A percentile compares a stretch with the other conserved stretches of the same genome.
phyloP scores from a whole-genome alignment of 2,888 invertebrate species.

The Villa cingulata region DNA sequence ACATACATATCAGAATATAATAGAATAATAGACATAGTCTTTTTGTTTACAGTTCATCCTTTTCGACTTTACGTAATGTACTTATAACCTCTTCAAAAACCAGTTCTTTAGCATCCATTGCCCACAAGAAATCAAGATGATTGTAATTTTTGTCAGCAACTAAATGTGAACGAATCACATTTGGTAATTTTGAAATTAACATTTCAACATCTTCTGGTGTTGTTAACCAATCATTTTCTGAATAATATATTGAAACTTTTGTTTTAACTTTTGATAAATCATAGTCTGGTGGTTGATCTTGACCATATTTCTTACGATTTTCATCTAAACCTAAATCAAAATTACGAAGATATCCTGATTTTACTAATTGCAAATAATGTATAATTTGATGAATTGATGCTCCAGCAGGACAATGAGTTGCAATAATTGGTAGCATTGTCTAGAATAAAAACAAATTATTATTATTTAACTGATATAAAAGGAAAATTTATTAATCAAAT shows the following conservation, averaged over 20 bases:
- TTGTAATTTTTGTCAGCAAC: constrained; percentile 46
- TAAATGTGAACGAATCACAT: constrained; percentile 36
- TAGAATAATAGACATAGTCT: too few species aligned
- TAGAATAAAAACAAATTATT: constrained; percentile 21
- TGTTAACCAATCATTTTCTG: constrained; percentile 50
- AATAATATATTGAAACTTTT: constrained; percentile 52
- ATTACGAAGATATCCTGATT: constrained; percentile 40
- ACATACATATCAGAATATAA: too few species aligned
- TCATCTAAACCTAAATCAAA: constrained; percentile 42
- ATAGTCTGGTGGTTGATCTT: constrained; percentile 43
- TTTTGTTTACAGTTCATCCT: too few species aligned
- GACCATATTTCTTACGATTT: constrained; percentile 44
- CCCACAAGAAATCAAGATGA: constrained; percentile 60
- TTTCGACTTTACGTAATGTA: constrained; percentile 24
- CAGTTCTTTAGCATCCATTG: constrained; percentile 43
- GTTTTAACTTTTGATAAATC: constrained; percentile 41
- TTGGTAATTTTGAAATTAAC: constrained; percentile 27
- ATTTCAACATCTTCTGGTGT: constrained; percentile 40
- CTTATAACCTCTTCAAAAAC: constrained; percentile 44
- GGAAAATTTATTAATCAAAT: too few species aligned
- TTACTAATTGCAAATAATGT: constrained; percentile 56
- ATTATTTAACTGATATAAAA: neutral
- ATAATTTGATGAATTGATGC: constrained; percentile 52
- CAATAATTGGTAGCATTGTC: constrained; percentile 54
- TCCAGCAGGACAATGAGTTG: constrained; percentile 58